Evolutionary conservation across 2,888 invertebrate species (phyloP), one percentile per base, ranked within the genome.

Genomic region (Eulithis prunata): DNA sequence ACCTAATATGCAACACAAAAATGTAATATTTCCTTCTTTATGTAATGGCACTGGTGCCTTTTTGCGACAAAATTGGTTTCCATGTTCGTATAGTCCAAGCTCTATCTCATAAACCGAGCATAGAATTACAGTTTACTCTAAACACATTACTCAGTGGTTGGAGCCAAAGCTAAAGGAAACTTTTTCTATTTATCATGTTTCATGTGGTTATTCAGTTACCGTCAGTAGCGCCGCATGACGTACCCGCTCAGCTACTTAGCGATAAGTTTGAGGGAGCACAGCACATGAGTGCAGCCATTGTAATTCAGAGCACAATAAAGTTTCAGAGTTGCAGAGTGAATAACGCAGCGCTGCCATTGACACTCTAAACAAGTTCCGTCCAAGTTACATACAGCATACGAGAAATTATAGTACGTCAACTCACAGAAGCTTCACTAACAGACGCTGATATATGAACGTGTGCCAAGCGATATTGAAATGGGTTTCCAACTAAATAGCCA

Each of bases 281-380:
- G 64, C 66, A 71, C 71, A 70, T 74, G 49, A 78, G 69, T 74
- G 74, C 76, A 76, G 70, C 74, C 72, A 80, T 81, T 80, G 79
- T 80, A 77, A 78, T 82, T 75, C 79, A 78, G 70, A 74, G 71
- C 69, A 78, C 79, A 77, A 77, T 80, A 80, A 81, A 81, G 74
- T 81, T 73, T 71, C 75, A 70, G 75, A 76, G 73, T 79, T 76
- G 74, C 69, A 62, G 72, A 78, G 79, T 81, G 80, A 78, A 82
- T 79, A 83, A 78, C 77, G 73, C 74, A 71, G 76, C 76, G 77
- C 78, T 80, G 84, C 78, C 84, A 85, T 82, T 82, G 85, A 84
- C 85, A 84, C 84, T 78, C 75, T 79, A 78, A 81, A 78, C 82
- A 82, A 85, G 83, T 84, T 81, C 76, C 77, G 74, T 64, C 75